phyloP scores from a whole-genome alignment of 37 sponge, comb jelly and placozoan genomes.

The Trichoplax adhaerens region DNA sequence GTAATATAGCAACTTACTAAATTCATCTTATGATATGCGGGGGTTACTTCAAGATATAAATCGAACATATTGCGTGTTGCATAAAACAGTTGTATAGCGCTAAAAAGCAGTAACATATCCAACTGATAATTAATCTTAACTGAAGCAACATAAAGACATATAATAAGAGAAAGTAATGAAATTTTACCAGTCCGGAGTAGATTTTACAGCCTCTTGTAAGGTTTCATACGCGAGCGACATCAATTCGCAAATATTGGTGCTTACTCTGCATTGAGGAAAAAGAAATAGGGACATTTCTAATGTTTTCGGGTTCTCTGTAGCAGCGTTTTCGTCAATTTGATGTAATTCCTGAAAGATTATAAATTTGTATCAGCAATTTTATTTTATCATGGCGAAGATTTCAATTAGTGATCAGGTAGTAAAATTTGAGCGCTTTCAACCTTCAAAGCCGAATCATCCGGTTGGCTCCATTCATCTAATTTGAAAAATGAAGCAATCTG shows the following conservation, averaged over 20 bases:
- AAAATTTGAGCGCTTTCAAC: no score
- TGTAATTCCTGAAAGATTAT: no score
- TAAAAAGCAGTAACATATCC: neutral
- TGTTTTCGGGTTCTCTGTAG: no score
- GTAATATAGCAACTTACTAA: neutral
- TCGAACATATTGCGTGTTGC: constrained; percentile 40
- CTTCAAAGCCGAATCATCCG: no score
- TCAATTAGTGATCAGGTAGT: no score
- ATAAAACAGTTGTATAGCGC: constrained; percentile 29
- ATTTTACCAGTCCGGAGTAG: neutral
- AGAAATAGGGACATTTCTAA: neutral
- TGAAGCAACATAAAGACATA: neutral
- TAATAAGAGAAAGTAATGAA: neutral
- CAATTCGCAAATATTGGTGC: constrained; percentile 24
- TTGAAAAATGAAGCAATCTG: no score
- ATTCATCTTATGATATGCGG: constrained; percentile 24
- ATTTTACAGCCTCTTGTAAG: constrained; percentile 6
- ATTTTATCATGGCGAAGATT: no score
- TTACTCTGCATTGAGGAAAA: constrained; percentile 43
- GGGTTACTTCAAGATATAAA: constrained; percentile 30
- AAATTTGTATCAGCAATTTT: no score
- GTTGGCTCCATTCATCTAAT: no score
- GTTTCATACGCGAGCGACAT: constrained; percentile 20
- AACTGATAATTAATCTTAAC: neutral
- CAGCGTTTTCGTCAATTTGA: no score